Base-by-base conservation (phyloP, 1,140 invertebrate species). In the Drosophila yakuba region DNA sequence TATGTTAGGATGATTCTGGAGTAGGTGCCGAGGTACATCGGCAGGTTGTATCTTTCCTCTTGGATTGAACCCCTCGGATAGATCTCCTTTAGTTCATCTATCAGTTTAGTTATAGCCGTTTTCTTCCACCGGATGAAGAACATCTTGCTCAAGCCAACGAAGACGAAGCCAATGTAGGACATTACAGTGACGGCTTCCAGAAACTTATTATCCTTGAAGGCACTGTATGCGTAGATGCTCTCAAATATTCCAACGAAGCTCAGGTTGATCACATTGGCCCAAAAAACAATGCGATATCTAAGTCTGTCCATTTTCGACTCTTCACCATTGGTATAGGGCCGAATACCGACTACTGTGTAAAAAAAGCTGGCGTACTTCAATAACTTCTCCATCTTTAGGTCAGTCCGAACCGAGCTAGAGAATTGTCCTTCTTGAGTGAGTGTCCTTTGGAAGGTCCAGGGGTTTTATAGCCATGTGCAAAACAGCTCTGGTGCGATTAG, bases 151-250 rank as follows among this genome's bases (percentile, higher is more conserved):
- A 69, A 32, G n/a, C 74, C 80, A 5, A 91, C 78, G 4, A 54
- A 4, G 0, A 74, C 36, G 41, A 91, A 91, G 1, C 85, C 85
- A 39, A 91, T 78, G 41, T 91, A 91, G 0, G 82, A 88, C 62
- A 88, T 56, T 3, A 63, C 77, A 38, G 80, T 85, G 2, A 85
- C 83, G 14, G 85, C 71, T 17, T 91, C 43, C 2, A 88, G 58
- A 15, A 84, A 35, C 14, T 76, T 45, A 0, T 73, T 71, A 0
- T 62, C 50, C 0, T 38, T 43, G 1, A 78, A 52, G 4, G 78
- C 71, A 32, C 63, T 17, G 11, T 51, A 3, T 4, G 75, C 64
- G 45, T 74, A 91, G 2, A 80, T 14, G 7, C 60, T 3, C 48
- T 90, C 90, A 4, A 23, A 35, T 0, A 61, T 1, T 0, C 62